Base-by-base conservation (phyloP, 2,888 invertebrate species). In the Dynastes hyllus region DNA sequence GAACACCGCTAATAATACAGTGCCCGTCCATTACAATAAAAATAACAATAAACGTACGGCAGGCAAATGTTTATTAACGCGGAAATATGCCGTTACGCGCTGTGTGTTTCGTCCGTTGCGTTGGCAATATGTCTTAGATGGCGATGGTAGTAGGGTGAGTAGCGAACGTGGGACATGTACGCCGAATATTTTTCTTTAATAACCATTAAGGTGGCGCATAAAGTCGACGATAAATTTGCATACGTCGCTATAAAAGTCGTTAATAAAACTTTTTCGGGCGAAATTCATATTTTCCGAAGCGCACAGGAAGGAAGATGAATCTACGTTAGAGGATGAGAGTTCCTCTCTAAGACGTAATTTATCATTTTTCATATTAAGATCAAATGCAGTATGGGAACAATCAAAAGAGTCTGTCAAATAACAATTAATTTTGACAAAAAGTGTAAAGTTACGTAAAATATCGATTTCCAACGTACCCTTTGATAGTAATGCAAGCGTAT, bases 171-270 rank as follows among this genome's bases (percentile, higher is more conserved):
- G 55, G 16, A 29, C 29, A 29, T 71, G 55, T 32, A 61, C 61
- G 61, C 50, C 71, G 55, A 65, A 65, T 73, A 78, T 78, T 78
- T 73, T 78, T 71, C 70, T 78, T 78, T 71, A 78, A 78, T 73
- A 73, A 73, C 78, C 63, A 53, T 61, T 71, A 73, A 53, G 37
- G 61, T 53, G 51, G 73, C 53, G 66, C 16, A 53, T 65, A 61
- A 73, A 63, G 66, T 73, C 53, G 73, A 58, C 78, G 16, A 58
- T 78, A 78, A 78, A 78, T 78, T 78, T 78, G 51, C 78, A 78
- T 78, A 63, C 45, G 65, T 78, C 70, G 71, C 78, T 37, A 45
- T 73, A 73, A 78, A 78, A 66, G 78, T 78, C 78, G 63, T 71
- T 73, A 73, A 78, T 78, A 78, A 78, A 78, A 78, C 65, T 78